Evolutionary conservation across 2,888 invertebrate genomes (phyloP).

Genomic region (Eulithis testata): DNA sequence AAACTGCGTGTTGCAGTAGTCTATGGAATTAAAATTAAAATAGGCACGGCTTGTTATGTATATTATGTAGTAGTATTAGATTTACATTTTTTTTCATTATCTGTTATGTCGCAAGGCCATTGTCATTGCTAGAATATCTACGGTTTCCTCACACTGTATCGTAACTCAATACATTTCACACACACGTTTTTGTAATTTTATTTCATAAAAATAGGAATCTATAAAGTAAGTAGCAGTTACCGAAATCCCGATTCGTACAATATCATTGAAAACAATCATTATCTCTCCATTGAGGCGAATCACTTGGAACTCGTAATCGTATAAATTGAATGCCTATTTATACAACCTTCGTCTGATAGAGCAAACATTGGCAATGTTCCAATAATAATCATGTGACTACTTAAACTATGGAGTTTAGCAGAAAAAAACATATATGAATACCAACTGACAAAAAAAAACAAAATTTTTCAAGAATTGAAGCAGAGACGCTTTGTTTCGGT

Average conservation of each 20-base stretch:
- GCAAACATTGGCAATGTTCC: slow-evolving; percentile 38
- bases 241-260: neutral
- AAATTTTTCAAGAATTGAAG: too few relatives aligned
- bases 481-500: too few relatives aligned
- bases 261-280: slow-evolving; percentile 29
- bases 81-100: too few relatives aligned
- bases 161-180: too few relatives aligned
- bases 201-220: neutral
- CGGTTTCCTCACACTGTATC: neutral
- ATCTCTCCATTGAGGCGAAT: slow-evolving; percentile 22
- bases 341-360: slow-evolving; percentile 32
- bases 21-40: too few relatives aligned
- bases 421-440: too few relatives aligned
- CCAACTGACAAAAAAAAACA: too few relatives aligned
- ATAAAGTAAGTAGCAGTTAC: neutral
- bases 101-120: too few relatives aligned
- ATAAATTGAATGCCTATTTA: slow-evolving; percentile 36
- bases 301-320: slow-evolving; percentile 30
- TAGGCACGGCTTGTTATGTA: too few relatives aligned
- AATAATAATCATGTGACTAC: slow-evolving; percentile 35
- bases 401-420: slow-evolving; percentile 12
- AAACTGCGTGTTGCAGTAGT: too few relatives aligned
- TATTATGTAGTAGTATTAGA: too few relatives aligned
- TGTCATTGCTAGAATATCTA: neutral
- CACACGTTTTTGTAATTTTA: neutral